phyloP scores from a whole-genome alignment of 1,140 invertebrate species.

The Formica exsecta region DNA sequence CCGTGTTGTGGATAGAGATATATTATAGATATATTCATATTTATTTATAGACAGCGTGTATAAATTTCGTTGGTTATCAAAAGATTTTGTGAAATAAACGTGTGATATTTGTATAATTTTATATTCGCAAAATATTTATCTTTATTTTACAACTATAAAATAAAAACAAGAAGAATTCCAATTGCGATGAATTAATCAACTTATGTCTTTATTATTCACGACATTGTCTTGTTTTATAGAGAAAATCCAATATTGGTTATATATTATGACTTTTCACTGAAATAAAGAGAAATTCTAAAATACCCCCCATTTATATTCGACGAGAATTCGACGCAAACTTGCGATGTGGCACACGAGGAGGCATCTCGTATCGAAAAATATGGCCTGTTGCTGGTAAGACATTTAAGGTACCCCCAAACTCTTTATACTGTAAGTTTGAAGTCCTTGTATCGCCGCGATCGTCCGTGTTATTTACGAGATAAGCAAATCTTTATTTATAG shows the following conservation, averaged over 20 bases:
- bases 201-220: neutral
- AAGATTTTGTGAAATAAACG: neutral
- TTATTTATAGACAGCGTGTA: conserved; percentile 11
- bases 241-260: neutral
- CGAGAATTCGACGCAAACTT: conserved; percentile 33
- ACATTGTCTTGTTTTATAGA: neutral
- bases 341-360: neutral
- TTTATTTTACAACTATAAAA: too few relatives aligned
- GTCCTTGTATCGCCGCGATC: conserved; percentile 40
- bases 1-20: neutral
- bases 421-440: conserved; percentile 47
- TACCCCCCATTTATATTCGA: neutral
- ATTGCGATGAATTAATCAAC: neutral
- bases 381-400: conserved; percentile 37
- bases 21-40: neutral
- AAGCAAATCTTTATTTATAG: conserved; percentile 56
- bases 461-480: conserved; percentile 51
- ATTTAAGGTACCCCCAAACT: conserved; percentile 39
- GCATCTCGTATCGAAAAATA: conserved; percentile 37
- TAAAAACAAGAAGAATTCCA: neutral
- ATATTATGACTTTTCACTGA: neutral
- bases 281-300: neutral
- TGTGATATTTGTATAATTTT: neutral
- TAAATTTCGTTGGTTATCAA: neutral
- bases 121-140: neutral